phyloP scores from a whole-genome alignment of 2,113 vertebrate genomes.

The Corydoras maculifer region DNA sequence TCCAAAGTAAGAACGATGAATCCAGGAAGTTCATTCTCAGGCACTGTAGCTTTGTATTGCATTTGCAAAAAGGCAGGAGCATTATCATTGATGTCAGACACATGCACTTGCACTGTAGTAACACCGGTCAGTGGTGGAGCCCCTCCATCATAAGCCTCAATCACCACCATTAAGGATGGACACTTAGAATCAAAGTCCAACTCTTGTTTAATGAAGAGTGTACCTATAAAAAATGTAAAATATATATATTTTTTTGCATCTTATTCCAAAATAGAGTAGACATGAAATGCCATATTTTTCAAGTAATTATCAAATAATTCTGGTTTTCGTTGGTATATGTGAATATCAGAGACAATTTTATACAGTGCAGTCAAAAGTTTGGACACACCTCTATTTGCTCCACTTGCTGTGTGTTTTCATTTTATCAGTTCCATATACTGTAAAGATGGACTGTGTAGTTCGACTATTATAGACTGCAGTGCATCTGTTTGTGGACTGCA shows the following conservation, averaged over 20 bases:
- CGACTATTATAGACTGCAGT: no score
- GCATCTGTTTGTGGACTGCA: no score
- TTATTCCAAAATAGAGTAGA: no score
- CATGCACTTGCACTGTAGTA: slow-evolving; percentile 81
- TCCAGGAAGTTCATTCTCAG: slow-evolving; percentile 80
- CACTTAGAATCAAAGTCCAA: slow-evolving; percentile 68
- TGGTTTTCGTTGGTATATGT: no score
- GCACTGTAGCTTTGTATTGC: slow-evolving; percentile 72
- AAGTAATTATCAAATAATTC: no score
- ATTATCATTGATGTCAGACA: slow-evolving; percentile 90
- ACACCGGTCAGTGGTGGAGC: slow-evolving; percentile 72
- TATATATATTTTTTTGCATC: background rate
- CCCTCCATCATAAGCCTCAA: slow-evolving; percentile 81
- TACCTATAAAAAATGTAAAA: slow-evolving; percentile 65
- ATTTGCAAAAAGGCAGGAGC: slow-evolving; percentile 77
- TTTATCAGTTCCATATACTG: no score
- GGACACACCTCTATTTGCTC: no score
- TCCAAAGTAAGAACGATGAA: slow-evolving; percentile 82
- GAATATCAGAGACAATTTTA: no score
- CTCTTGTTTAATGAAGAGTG: slow-evolving; percentile 75
- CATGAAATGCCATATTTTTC: no score
- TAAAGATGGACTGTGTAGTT: no score
- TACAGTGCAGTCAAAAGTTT: no score
- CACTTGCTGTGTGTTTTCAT: no score
- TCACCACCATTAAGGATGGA: slow-evolving; percentile 76